phyloP scores from a whole-genome alignment of 2,888 invertebrate species.

The Lasius fuliginosus region DNA sequence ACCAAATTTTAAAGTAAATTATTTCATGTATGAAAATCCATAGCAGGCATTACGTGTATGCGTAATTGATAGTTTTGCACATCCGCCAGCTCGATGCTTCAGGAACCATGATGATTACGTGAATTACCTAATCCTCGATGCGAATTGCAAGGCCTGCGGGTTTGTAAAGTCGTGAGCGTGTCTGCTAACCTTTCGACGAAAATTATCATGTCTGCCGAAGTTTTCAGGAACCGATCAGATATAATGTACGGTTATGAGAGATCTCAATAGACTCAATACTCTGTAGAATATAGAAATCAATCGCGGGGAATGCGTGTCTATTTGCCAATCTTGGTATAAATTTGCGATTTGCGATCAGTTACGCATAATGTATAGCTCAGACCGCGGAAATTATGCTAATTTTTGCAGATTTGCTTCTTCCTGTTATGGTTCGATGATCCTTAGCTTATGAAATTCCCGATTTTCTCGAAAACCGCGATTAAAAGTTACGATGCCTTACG shows the following conservation, averaged over 20 bases:
- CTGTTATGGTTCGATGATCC: neutral
- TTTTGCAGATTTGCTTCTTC: constrained; percentile 13
- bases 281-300: constrained; percentile 40
- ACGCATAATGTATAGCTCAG: constrained; percentile 6
- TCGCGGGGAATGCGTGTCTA: constrained; percentile 9
- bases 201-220: constrained; percentile 34
- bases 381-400: neutral
- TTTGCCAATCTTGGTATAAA: neutral
- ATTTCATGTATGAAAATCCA: neutral
- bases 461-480: neutral
- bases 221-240: constrained; percentile 31
- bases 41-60: neutral
- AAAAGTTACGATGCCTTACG: neutral
- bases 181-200: constrained; percentile 45
- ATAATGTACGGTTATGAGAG: constrained; percentile 25
- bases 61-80: constrained; percentile 7
- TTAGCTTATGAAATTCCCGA: neutral
- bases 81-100: neutral
- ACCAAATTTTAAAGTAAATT: neutral
- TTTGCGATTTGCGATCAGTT: constrained; percentile 5
- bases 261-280: constrained; percentile 31
- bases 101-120: constrained; percentile 63
- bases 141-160: constrained; percentile 59
- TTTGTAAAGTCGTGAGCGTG: constrained; percentile 36
- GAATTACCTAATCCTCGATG: constrained; percentile 69